Evolutionary conservation across 2,797 vertebrate genomes (phyloP), one percentile per base, ranked within the genome.

Genomic region (Enteromius viviparus): DNA sequence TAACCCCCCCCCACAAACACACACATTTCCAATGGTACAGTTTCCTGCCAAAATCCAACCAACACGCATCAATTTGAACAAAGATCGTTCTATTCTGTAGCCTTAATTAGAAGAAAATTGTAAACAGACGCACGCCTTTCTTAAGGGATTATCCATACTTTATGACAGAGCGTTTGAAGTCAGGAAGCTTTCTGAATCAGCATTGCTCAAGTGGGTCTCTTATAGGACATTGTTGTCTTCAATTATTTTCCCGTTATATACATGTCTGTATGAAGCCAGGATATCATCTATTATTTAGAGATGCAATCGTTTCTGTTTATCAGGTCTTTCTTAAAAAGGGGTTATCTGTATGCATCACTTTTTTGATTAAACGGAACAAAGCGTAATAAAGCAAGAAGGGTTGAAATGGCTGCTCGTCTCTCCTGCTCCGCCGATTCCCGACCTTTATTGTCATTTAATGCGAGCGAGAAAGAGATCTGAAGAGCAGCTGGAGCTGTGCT

Each of bases 231-330:
- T 94, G 94, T 95, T 95, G 94, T 93, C 93, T 93, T 95, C 95
- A 95, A 95, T 96, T 96, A 96, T 95, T 94, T 94, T 92, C 92
- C 81, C 89, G 92, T 94, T 92, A 94, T 92, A 91, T 90, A 92
- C 90, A 87, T 88, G 89, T 91, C 93, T 93, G 91, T 93, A 92
- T 93, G 91, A 95, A 91, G 92, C 92, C 90, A 66, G 90, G 90
- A 86, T 88, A 92, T 94, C 93, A 96, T 96, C 92, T 94, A 95
- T 95, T 95, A 96, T 96, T 96, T 95, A 96, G 94, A 93, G 92
- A 91, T 92, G 91, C 94, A 93, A 94, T 95, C 91, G 92, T 91
- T 91, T 91, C 92, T 94, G 94, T 95, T 95, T 95, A 94, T 94
- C 91, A 89, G 93, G 86, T 90, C 91, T 92, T 82, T 92, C 93